Evolutionary conservation across 2,113 vertebrate genomes (phyloP).

Genomic region (Saccopteryx bilineata): DNA sequence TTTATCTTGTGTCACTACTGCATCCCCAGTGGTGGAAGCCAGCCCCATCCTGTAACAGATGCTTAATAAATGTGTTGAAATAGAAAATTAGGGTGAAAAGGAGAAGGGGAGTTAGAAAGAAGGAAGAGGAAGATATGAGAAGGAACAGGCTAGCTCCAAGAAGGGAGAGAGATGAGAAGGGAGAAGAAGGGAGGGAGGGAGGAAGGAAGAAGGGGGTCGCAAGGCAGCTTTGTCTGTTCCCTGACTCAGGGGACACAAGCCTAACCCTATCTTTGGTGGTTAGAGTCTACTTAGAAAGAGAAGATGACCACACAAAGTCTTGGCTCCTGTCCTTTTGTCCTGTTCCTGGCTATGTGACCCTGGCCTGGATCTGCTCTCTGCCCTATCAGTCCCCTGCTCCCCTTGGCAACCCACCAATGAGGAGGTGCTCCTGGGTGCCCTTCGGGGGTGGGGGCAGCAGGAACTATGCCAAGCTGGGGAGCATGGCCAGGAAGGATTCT

Average conservation of each 20-base stretch:
- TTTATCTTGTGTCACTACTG: not conserved
- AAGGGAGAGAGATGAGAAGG: not conserved
- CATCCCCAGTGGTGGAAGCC: not conserved
- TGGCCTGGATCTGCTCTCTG: constrained; percentile 1
- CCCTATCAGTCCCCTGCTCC: not conserved
- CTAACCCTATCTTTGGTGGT: not conserved
- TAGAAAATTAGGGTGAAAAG: constrained; percentile 12
- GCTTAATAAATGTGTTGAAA: not conserved
- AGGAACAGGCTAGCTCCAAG: not conserved
- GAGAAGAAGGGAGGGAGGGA: too few relatives aligned
- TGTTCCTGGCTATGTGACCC: not conserved
- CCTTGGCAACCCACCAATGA: constrained; percentile 45
- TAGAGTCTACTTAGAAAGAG: not conserved
- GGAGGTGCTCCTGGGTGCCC: constrained; percentile 51
- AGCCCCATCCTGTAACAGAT: not conserved
- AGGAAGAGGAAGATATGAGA: not conserved
- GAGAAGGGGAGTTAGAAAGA: not conserved
- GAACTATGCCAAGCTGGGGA: constrained; percentile 67
- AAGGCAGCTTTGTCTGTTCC: not conserved
- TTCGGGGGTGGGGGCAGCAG: constrained; percentile 61
- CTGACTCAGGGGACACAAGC: not conserved
- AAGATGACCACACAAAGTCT: not conserved
- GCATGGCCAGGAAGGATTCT: constrained; percentile 78
- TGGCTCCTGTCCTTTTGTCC: not conserved
- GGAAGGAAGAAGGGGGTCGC: not conserved